A percentile compares a stretch with the other conserved stretches of the same genome.
These are phyloP conservation scores for Prostheceraeus crozeri DNA, from an alignment of 2,888 invertebrate species.

Conservation along the genomic window DNA sequence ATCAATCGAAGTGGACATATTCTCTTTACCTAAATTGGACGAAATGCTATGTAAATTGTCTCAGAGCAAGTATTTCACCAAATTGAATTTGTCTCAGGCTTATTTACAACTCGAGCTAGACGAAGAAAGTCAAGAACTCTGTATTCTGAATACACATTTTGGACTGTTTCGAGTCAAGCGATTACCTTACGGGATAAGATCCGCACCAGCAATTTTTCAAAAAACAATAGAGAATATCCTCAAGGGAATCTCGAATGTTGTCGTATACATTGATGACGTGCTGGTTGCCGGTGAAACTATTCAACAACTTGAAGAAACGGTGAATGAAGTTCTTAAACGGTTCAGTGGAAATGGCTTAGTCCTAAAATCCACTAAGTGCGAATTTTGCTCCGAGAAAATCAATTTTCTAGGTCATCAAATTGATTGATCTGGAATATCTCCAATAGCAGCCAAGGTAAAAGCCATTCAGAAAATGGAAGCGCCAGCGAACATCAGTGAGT, in stretches of 20 bases:
- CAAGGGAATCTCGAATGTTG: not conserved
- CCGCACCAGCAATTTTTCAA: conserved; percentile 15
- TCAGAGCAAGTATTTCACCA: too few species aligned
- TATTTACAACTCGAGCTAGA: conserved; percentile 2
- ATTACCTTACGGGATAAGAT: conserved; percentile 2
- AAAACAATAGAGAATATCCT: not conserved
- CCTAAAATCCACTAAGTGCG: not conserved
- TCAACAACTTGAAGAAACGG: not conserved
- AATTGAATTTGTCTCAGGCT: not conserved
- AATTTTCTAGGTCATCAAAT: conserved; percentile 10
- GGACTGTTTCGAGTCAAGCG: conserved; percentile 9
- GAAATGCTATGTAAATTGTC: conserved; percentile 3
- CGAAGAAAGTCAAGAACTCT: not conserved
- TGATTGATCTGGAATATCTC: not conserved
- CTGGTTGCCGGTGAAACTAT: not conserved
- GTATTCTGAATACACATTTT: not conserved
- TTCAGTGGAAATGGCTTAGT: not conserved
- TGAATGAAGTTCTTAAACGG: conserved; percentile 2
- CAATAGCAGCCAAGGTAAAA: not conserved
- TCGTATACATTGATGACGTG: conserved; percentile 8
- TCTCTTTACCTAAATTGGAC: not conserved
- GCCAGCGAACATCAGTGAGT: not conserved
- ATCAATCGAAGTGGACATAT: not conserved
- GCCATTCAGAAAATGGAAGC: not conserved
- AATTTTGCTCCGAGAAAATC: not conserved